Evolutionary conservation across 2,113 vertebrate genomes (phyloP).

Genomic region (Labeo catla): DNA sequence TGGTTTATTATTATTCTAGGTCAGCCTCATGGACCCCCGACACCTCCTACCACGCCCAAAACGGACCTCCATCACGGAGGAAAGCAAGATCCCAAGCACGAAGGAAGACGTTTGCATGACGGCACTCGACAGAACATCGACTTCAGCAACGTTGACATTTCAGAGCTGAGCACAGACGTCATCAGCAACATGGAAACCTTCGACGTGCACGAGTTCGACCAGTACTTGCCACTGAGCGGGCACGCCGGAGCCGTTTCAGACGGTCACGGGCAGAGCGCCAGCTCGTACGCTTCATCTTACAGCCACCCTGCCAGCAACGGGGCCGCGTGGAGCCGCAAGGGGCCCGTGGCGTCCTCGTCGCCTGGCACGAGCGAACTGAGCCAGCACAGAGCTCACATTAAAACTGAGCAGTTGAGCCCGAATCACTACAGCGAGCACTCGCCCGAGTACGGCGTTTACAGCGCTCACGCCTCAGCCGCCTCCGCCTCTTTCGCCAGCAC

Average conservation of each 20-base stretch:
- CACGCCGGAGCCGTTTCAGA: constrained; percentile 79
- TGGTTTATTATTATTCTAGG: constrained; percentile 70
- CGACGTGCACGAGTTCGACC: constrained; percentile 96
- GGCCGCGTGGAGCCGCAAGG: constrained; percentile 87
- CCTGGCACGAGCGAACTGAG: constrained; percentile 70
- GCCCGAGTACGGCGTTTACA: constrained; percentile 86
- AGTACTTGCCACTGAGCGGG: constrained; percentile 93
- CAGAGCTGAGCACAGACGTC: constrained; percentile 96
- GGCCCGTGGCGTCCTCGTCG: constrained; percentile 66
- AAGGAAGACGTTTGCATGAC: constrained; percentile 87
- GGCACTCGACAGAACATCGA: constrained; percentile 95
- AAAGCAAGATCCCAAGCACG: constrained; percentile 91
- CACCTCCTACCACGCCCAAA: constrained; percentile 94
- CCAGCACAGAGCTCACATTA: constrained; percentile 90
- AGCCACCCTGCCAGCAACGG: constrained; percentile 47
- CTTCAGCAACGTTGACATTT: constrained; percentile 99
- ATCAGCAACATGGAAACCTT: constrained; percentile 97
- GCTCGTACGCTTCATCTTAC: constrained; percentile 68
- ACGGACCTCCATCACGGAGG: constrained; percentile 85
- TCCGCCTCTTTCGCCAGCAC: constrained; percentile 83
- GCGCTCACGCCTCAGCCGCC: constrained; percentile 81
- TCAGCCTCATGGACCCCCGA: constrained; percentile 92
- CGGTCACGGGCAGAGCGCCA: constrained; percentile 69
- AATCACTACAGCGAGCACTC: constrained; percentile 81
- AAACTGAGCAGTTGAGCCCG: constrained; percentile 85